These are phyloP conservation scores for Zosterops lateralis DNA, from an alignment of 2,113 vertebrate genomes.

Conservation along the genomic window DNA sequence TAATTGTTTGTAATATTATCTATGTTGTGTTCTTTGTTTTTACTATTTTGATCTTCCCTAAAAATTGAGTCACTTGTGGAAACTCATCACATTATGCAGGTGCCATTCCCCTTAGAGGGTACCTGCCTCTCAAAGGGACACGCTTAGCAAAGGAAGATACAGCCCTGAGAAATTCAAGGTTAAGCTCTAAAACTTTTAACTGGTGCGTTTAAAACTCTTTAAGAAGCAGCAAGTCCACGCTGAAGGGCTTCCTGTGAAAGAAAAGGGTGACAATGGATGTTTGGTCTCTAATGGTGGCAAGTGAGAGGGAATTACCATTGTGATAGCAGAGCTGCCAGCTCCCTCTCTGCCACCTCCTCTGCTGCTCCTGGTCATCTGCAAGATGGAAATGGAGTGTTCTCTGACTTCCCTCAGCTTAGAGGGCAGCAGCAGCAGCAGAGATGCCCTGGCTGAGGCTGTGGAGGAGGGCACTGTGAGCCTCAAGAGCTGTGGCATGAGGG, in stretches of 20 bases:
- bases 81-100: fast-evolving
- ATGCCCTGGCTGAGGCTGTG: not conserved
- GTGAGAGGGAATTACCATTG: not conserved
- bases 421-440: not conserved
- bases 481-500: not conserved
- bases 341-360: not conserved
- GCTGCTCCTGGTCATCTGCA: not conserved
- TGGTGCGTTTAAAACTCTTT: not conserved
- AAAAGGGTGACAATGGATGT: not conserved
- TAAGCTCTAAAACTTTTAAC: not conserved
- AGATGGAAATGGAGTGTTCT: not conserved
- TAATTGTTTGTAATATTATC: not conserved
- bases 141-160: fast-evolving
- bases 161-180: not conserved
- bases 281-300: not conserved
- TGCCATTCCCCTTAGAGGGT: not conserved
- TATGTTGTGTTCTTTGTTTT: not conserved
- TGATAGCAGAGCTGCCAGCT: not conserved
- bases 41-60: not conserved
- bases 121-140: fast-evolving
- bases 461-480: not conserved
- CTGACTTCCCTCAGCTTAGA: not conserved
- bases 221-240: fast-evolving
- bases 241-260: not conserved
- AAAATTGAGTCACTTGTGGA: fast-evolving